Conservation (phyloP, 2,888 invertebrate genomes). For the Cabera pusaria region DNA sequence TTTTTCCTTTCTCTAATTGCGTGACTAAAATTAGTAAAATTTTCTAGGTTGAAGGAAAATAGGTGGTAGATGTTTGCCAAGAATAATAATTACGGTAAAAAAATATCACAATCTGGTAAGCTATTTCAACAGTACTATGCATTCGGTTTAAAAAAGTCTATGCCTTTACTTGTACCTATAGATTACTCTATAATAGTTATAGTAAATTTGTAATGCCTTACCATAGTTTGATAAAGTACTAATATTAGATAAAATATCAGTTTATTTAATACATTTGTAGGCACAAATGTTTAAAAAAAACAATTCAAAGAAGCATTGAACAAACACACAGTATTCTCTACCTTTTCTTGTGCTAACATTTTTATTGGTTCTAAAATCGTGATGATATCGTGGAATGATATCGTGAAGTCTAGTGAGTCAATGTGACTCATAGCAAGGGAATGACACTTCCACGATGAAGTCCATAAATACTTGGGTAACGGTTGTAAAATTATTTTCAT, state of each 20-base stretch:
- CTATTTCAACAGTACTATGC: no score
- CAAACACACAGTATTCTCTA: slow-evolving; percentile 1
- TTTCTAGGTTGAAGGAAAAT: slow-evolving; percentile 27
- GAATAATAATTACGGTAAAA: no score
- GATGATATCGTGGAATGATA: slow-evolving; percentile 18
- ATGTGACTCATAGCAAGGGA: slow-evolving; percentile 30
- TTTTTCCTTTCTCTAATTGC: slow-evolving; percentile 31
- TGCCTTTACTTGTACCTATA: no score
- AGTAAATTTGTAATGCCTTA: no score
- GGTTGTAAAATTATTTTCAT: slow-evolving; percentile 20
- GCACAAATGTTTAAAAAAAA: no score
- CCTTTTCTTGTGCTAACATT: background rate
- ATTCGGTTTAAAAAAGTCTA: no score
- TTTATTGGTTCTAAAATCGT: slow-evolving; percentile 22
- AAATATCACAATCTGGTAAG: no score
- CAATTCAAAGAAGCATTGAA: background rate
- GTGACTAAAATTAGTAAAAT: slow-evolving; percentile 22
- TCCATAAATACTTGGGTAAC: slow-evolving; percentile 29
- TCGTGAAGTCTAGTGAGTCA: slow-evolving; percentile 26
- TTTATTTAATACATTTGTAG: no score
- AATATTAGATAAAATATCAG: no score
- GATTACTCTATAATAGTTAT: no score
- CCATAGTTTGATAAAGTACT: no score
- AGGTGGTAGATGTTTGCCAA: slow-evolving; percentile 18
- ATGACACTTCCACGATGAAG: slow-evolving; percentile 29